Conservation (phyloP, 2,888 invertebrate genomes). For the Stenchaetothrips biformis region DNA sequence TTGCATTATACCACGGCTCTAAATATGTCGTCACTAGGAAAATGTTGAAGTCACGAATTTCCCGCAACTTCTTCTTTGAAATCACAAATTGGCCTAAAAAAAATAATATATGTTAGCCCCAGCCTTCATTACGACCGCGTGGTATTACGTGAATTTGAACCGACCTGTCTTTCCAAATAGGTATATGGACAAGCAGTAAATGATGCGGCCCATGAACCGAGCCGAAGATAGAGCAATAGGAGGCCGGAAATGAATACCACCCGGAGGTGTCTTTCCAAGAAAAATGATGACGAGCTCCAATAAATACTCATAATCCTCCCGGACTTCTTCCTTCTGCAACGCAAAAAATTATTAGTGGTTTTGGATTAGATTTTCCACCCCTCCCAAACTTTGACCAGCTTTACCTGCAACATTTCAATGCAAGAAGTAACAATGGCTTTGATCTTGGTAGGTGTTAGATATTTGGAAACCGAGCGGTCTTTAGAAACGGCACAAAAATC, state of each 20-base stretch:
- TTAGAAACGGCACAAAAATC: neutral
- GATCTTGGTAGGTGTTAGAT: too few relatives aligned
- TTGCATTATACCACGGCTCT: neutral
- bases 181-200: neutral
- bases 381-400: too few relatives aligned
- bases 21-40: neutral
- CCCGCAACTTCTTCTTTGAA: neutral
- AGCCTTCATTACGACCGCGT: neutral
- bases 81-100: neutral
- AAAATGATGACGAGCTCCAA: neutral
- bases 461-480: neutral
- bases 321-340: neutral
- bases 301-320: neutral
- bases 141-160: neutral
- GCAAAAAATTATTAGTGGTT: neutral
- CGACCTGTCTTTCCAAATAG: neutral
- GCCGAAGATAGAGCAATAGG: neutral
- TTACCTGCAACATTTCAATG: too few relatives aligned
- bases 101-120: neutral
- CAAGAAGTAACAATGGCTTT: too few relatives aligned
- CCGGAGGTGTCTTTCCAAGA: neutral
- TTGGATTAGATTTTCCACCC: neutral
- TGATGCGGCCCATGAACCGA: neutral
- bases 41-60: neutral
- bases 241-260: neutral